A percentile compares a stretch with the other conserved stretches of the same genome.
Evolutionary conservation across 2,797 vertebrate genomes (phyloP).

Genomic region (Xenentodon cancila): DNA sequence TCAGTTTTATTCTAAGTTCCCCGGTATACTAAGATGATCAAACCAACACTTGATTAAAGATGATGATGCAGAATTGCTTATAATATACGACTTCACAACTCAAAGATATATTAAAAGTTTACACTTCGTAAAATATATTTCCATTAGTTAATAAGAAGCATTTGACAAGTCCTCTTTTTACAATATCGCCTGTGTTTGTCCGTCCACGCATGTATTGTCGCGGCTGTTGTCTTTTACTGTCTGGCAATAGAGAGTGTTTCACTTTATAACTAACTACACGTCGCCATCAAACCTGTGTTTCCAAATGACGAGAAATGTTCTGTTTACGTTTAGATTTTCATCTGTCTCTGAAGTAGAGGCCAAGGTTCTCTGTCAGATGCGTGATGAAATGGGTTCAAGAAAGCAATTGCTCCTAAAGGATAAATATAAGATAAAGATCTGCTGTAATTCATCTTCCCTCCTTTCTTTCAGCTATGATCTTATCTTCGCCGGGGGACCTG

Average conservation of each 20-base stretch:
- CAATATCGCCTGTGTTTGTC: conserved; percentile 1
- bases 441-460: conserved; percentile 27
- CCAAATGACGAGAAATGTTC: conserved; percentile 37
- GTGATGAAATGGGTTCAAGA: conserved; percentile 11
- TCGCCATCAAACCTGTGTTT: conserved; percentile 2
- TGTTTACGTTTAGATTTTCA: conserved; percentile 40
- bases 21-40: too few species aligned
- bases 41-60: too few species aligned
- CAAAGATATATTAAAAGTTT: conserved; percentile 13
- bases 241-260: neutral
- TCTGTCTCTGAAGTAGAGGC: conserved; percentile 32
- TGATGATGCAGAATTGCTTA: too few species aligned
- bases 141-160: conserved; percentile 15
- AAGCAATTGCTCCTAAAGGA: conserved; percentile 10
- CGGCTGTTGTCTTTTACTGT: conserved; percentile 2
- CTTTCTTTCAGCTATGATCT: conserved; percentile 89
- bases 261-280: conserved; percentile 7
- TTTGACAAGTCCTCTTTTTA: conserved; percentile 24
- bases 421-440: conserved; percentile 35
- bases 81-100: neutral
- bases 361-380: conserved; percentile 13
- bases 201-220: neutral
- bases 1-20: neutral
- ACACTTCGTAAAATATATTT: conserved; percentile 37
- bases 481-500: conserved; percentile 92